Percentiles rank a stretch among this genome's conserved stretches.
phyloP scores from a whole-genome alignment of 2,888 invertebrate genomes.

The Coenonympha glycerion region DNA sequence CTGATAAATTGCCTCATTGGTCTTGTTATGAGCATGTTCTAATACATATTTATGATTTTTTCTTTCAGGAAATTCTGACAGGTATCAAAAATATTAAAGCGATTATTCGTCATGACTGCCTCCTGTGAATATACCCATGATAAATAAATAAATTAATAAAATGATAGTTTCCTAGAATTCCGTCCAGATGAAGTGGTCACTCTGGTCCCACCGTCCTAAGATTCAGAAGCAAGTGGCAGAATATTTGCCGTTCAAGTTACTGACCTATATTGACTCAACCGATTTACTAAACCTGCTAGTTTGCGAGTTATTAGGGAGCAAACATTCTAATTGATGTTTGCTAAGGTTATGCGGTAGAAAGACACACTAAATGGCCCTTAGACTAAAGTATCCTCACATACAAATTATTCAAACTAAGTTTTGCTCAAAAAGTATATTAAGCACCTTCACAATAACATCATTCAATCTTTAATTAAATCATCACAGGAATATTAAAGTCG shows the following conservation, averaged over 20 bases:
- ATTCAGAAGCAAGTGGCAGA: slow-evolving; percentile 35
- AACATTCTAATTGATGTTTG: slow-evolving; percentile 60
- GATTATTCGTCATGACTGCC: no score
- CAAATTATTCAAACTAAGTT: not conserved
- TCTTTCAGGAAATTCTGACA: no score
- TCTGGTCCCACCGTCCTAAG: slow-evolving; percentile 38
- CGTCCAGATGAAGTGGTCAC: slow-evolving; percentile 29
- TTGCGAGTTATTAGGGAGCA: slow-evolving; percentile 55
- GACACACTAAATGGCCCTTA: slow-evolving; percentile 25
- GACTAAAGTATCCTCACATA: slow-evolving; percentile 1
- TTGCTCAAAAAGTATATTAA: not conserved
- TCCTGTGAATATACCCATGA: no score
- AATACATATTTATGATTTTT: no score
- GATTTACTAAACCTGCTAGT: slow-evolving; percentile 49
- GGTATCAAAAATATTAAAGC: no score
- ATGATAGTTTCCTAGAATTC: no score
- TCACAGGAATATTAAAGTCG: no score
- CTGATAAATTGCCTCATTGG: no score
- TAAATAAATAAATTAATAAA: no score
- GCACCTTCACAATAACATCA: no score
- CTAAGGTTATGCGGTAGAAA: slow-evolving; percentile 32
- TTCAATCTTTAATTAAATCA: no score
- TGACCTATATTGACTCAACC: slow-evolving; percentile 63
- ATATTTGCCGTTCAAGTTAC: slow-evolving; percentile 56
- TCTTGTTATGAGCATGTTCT: no score